Base-by-base conservation (phyloP, 2,113 vertebrate species). In the Ameiurus melas region DNA sequence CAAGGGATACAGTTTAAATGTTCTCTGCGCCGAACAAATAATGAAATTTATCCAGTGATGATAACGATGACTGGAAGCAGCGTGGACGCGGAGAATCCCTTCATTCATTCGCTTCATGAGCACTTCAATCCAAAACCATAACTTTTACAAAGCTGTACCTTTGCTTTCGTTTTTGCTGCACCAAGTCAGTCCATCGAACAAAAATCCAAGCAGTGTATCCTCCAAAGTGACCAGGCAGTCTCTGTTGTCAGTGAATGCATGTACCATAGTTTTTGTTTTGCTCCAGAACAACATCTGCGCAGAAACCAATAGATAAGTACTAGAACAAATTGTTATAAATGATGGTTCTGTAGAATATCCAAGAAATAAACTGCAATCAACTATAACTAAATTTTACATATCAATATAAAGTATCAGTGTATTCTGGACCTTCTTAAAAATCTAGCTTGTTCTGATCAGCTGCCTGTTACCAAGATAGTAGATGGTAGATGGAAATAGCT, bases 241-340 rank as follows among this genome's bases (percentile, higher is more conserved):
- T 8, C 3, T 93, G 64, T 94, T 92, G 39, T 47, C 14, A 0
- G 96, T 95, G 70, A 95, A 93, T 5, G 87, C 86, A 17, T 96
- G 96, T 17, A 71, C 96, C 2, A 97, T 89, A 0, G 93, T 84
- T 3, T 87, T 90, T 0, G 96, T 96, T 94, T 94, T 96, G 94
- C 97, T 99, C 98, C 98, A 99, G 47, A 99, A 95, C 71, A 99
- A 88, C 53, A 89, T 93, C 98, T 99, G 85, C 75, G 81, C n/a
- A 84, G 5, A 73, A 53, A 77, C 5, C 47, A 14, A 22, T 8
- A 64, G 13, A 84, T 14, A 17, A 85, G 14, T 20, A 53, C 17
- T 75, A 75, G 22, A 25, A 25, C 43, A 51, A 5, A 27, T 5
- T 25, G 30, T 8, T 66, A 2, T 47, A 84, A 43, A 47, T 1